phyloP scores from a whole-genome alignment of 2,113 vertebrate genomes.

The Lontra canadensis region DNA sequence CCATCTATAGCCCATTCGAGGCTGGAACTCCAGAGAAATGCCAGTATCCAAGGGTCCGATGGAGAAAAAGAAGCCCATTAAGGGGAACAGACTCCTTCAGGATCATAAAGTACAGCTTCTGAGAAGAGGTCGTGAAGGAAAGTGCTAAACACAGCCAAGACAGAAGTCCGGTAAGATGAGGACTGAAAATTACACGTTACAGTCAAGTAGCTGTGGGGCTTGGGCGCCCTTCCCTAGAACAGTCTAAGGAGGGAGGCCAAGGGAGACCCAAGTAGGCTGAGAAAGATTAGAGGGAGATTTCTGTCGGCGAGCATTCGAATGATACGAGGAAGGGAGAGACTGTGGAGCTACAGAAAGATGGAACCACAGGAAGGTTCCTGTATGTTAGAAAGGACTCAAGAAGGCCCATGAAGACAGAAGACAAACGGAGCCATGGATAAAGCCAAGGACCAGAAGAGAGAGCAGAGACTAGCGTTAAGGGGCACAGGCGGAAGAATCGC shows the following conservation, averaged over 20 bases:
- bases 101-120: neutral
- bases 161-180: neutral
- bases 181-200: rapidly evolving
- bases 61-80: neutral
- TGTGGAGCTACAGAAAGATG: neutral
- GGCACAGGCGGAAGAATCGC: neutral
- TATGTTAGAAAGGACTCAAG: neutral
- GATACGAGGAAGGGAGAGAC: neutral
- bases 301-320: neutral
- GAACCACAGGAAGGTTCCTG: rapidly evolving
- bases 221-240: neutral
- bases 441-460: neutral
- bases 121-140: neutral
- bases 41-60: neutral
- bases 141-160: neutral
- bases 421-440: neutral
- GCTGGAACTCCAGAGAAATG: neutral
- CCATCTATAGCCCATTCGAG: rapidly evolving
- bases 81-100: neutral
- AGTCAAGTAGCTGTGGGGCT: neutral
- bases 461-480: rapidly evolving
- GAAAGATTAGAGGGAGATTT: neutral
- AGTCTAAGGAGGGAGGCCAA: neutral
- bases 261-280: neutral
- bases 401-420: rapidly evolving